Evolutionary conservation across 2,888 invertebrate species (phyloP).

Genomic region (Tenthredo scrophulariae): DNA sequence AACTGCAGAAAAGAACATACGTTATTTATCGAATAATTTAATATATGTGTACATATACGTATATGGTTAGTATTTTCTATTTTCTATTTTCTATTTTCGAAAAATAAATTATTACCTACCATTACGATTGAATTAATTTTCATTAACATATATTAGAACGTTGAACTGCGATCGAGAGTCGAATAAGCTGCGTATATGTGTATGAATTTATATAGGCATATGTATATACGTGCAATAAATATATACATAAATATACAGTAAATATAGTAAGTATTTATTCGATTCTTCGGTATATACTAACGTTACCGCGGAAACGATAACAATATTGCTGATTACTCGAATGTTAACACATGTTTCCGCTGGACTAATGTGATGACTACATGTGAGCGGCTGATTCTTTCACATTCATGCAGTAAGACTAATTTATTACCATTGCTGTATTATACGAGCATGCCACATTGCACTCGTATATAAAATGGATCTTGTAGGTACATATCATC

Average conservation of each 20-base stretch:
- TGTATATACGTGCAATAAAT: background rate
- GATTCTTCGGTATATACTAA: background rate
- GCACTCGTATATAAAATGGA: background rate
- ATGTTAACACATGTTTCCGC: constrained; percentile 50
- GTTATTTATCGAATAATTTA: background rate
- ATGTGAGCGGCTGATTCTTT: background rate
- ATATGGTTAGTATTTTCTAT: background rate
- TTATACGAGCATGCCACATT: constrained; percentile 10
- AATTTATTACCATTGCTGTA: constrained; percentile 45
- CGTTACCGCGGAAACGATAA: constrained; percentile 14
- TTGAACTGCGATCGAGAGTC: background rate
- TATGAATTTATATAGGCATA: background rate
- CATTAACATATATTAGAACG: background rate
- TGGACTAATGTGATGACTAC: constrained; percentile 31
- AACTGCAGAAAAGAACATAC: background rate
- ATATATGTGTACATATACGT: background rate
- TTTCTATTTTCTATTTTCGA: background rate
- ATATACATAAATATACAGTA: background rate
- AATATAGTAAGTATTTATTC: background rate
- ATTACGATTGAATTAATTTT: background rate
- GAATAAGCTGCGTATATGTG: background rate
- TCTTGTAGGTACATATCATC: background rate
- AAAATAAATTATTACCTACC: background rate
- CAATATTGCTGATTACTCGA: constrained; percentile 41
- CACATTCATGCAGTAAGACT: constrained; percentile 3